Evolutionary conservation across 2,113 vertebrate species (phyloP).

Genomic region (Steatornis caripensis): DNA sequence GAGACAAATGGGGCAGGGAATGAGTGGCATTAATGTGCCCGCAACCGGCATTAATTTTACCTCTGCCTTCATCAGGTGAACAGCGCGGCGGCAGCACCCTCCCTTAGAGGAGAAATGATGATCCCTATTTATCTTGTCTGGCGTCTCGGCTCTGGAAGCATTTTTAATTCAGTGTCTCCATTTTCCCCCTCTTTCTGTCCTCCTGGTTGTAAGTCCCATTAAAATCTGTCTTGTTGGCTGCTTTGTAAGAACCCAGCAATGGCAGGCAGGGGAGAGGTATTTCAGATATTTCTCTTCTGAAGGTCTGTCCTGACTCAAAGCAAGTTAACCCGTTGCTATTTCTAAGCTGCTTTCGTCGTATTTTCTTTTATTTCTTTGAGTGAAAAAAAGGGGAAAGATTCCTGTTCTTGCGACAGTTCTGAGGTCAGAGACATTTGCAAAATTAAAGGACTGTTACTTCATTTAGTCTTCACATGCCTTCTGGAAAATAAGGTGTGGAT

Average conservation of each 20-base stretch:
- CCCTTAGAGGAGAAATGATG: not conserved
- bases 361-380: not conserved
- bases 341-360: not conserved
- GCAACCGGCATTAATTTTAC: not conserved
- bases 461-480: not conserved
- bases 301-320: not conserved
- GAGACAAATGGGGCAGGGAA: not conserved
- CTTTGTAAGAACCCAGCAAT: not conserved
- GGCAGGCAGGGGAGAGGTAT: not conserved
- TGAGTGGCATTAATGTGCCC: not conserved
- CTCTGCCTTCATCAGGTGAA: not conserved
- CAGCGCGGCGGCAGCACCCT: not conserved
- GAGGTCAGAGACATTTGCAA: not conserved
- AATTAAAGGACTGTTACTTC: not conserved
- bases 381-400: not conserved
- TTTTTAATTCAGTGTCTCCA: constrained; percentile 39
- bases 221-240: constrained; percentile 34
- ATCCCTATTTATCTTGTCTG: constrained; percentile 20
- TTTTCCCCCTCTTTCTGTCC: constrained; percentile 3
- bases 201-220: not conserved
- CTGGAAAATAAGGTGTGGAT: not conserved
- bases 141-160: not conserved
- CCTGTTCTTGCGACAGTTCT: not conserved
- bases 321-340: not conserved
- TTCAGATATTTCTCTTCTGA: not conserved